Evolutionary conservation across 2,113 vertebrate species (phyloP), one percentile per base, ranked within the genome.

Genomic region (Galeopterus variegatus): DNA sequence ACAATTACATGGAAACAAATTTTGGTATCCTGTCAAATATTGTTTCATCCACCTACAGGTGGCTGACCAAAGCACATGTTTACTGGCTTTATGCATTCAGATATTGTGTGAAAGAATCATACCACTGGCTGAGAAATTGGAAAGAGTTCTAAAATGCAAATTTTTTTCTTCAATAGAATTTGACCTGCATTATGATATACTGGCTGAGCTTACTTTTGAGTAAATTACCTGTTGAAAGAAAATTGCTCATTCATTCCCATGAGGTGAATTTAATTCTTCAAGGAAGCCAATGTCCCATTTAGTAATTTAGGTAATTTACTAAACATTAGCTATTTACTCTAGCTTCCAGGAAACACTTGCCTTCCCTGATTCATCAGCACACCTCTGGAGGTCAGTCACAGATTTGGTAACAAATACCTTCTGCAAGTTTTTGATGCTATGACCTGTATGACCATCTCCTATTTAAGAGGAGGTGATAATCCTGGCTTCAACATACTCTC

Each of bases 191-290:
- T 85, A 72, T 62, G 21, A 72, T 33, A 93, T 21, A 45, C 50
- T 73, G 41, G 23, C 70, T 90, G 75, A 95, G 31, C 18, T 96
- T 90, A 86, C 24, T 12, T 36, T 54, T 75, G 65, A 96, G 72
- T 75, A 88, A 96, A 93, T 97, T 81, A 84, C 41, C 70, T 79
- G 17, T 69, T 67, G 70, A 83, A 87, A 93, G 77, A 96, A 92
- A 95, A 94, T 48, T 88, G n/a, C 33, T 95, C 90, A 62, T 33
- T 94, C 54, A 45, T 69, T 96, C 90, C 80, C 11, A 64, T 80
- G 80, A 96, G 54, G 3, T 72, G n/a, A 96, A 94, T 77, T 96
- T 96, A 93, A 93, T 96, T 94, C 84, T 93, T 96, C 72, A 90
- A 56, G 85, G 75, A 95, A 93, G 31, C 56, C 62, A 67, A 41